Base-by-base conservation (phyloP, 2,797 vertebrate genomes). In the Prunella strophiata region DNA sequence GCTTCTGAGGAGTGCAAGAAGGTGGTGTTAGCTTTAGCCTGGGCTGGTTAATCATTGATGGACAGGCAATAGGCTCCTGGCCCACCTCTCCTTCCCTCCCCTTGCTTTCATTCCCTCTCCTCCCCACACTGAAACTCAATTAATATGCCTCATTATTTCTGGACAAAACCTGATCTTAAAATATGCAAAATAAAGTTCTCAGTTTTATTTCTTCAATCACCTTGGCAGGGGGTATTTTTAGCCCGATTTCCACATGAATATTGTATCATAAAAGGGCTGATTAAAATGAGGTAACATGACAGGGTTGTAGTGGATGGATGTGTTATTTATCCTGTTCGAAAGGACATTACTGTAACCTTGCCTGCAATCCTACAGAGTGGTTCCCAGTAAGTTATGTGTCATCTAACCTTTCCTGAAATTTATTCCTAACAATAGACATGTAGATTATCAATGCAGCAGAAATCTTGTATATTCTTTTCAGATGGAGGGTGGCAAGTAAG, bases 191-290 rank as follows among this genome's bases (percentile, higher is more conserved):
- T 84, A 88, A 95, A 96, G 73, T 94, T 96, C 91, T 92, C 48
- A 15, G 23, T 89, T 93, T 81, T 81, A 59, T 88, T 85, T 79
- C 88, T 95, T 73, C 85, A 76, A 63, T 96, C 91, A 93, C 88
- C 91, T 94, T 96, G 94, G 91, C 73, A 85, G 73, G 79, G 87
- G 82, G 74, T 95, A 91, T 95, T 96, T 96, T 96, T 95, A 93
- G 80, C 45, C 83, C 47, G 4, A 91, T 96, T 95, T 96, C 57
- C 88, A 86, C 79, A 91, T 96, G 94, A 95, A 95, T 96, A 94
- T 96, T 92, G 52, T 70, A 88, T 92, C 48, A 88, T 93, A 54
- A 96, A 93, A 84, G 76, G 42, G n/a, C 76, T 94, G 94, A 96
- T 96, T 96, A 94, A 95, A 95, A 92, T 85, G 92, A 95, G 59